phyloP scores from a whole-genome alignment of 2,113 vertebrate genomes.

The Nicator chloris region DNA sequence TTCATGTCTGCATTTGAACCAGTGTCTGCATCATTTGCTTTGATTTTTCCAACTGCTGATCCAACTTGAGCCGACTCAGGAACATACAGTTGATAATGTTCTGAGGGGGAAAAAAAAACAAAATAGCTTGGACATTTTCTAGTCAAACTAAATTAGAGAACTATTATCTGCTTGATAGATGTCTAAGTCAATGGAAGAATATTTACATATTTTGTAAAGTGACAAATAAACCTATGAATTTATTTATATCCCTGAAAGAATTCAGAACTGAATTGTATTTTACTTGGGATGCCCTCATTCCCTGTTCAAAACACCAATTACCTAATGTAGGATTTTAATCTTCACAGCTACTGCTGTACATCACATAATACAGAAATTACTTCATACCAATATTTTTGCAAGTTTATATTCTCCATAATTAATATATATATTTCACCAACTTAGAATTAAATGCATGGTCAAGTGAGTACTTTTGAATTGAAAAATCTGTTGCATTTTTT shows the following conservation, averaged over 20 bases:
- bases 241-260: not conserved
- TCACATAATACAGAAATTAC: not conserved
- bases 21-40: conserved; percentile 92
- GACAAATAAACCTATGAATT: not conserved
- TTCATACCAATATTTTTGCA: not conserved
- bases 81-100: conserved; percentile 95
- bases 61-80: conserved; percentile 94
- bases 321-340: not conserved
- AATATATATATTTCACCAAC: not conserved
- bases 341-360: not conserved
- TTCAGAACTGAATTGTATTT: not conserved
- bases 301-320: not conserved
- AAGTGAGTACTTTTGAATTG: not conserved
- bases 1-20: conserved; percentile 93
- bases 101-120: conserved; percentile 48
- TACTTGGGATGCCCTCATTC: not conserved
- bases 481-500: not conserved
- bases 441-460: not conserved
- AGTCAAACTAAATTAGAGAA: not conserved
- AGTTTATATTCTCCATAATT: not conserved
- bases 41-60: conserved; percentile 95
- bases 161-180: fast-evolving
- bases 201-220: not conserved
- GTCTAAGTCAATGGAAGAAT: not conserved
- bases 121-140: not conserved